Percentiles rank a stretch among this genome's conserved stretches.
Conservation (phyloP, 2,888 invertebrate genomes). For the Schizaphis graminum region DNA sequence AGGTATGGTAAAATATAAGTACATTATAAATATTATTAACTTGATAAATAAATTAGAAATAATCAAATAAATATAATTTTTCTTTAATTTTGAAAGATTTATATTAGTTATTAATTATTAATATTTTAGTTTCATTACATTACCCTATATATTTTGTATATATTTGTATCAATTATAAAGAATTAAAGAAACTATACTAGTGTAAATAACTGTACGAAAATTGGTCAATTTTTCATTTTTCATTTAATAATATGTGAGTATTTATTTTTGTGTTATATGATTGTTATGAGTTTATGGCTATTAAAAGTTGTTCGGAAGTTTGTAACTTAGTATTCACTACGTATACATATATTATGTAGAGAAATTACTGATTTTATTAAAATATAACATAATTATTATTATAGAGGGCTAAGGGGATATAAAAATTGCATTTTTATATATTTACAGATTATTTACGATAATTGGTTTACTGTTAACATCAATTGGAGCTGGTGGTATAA, state of each 20-base stretch:
- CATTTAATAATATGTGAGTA: too few species aligned
- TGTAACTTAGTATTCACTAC: not conserved
- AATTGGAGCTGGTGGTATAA: constrained; percentile 85
- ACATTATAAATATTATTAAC: not conserved
- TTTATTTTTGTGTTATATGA: not conserved
- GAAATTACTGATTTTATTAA: not conserved
- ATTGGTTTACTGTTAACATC: constrained; percentile 80
- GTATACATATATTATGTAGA: not conserved
- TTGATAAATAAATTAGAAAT: not conserved
- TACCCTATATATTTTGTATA: not conserved
- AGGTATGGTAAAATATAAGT: constrained; percentile 18
- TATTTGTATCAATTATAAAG: not conserved
- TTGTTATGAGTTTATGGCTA: not conserved
- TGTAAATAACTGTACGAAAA: too few species aligned
- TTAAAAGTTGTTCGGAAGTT: not conserved
- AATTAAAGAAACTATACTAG: not conserved
- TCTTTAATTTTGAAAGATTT: not conserved
- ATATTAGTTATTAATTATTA: not conserved
- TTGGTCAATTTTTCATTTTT: too few species aligned
- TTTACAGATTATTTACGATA: constrained; percentile 69
- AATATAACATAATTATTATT: not conserved
- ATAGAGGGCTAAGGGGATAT: not conserved
- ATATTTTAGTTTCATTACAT: not conserved
- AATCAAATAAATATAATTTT: not conserved
- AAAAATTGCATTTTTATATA: not conserved